phyloP scores from a whole-genome alignment of 2,888 invertebrate genomes.

The Apotomis betuletana region DNA sequence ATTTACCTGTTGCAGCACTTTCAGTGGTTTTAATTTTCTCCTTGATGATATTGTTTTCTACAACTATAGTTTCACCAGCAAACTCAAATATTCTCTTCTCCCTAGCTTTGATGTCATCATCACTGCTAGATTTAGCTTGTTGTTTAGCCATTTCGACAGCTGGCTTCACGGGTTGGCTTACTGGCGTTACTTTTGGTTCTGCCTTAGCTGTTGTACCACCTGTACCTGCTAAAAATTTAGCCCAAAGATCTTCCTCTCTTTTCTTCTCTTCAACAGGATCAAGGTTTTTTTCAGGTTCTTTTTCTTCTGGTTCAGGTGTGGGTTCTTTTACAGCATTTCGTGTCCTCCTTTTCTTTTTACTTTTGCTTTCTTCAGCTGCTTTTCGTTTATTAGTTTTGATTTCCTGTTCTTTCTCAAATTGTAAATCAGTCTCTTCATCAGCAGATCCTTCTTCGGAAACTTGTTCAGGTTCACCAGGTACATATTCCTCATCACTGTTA shows the following conservation, averaged over 20 bases:
- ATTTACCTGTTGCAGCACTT: constrained; percentile 60
- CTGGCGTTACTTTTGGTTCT: constrained; percentile 43
- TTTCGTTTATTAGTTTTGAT: constrained; percentile 68
- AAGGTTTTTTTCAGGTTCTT: constrained; percentile 54
- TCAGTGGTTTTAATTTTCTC: constrained; percentile 70
- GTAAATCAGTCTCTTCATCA: constrained; percentile 83
- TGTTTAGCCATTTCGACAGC: constrained; percentile 43
- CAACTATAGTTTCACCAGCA: constrained; percentile 92
- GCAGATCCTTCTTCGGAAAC: constrained; percentile 88
- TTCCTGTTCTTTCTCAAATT: constrained; percentile 79
- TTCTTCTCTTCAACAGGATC: constrained; percentile 87
- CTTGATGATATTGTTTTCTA: constrained; percentile 73
- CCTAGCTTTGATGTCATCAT: constrained; percentile 78
- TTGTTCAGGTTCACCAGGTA: constrained; percentile 86
- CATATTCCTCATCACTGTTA: constrained; percentile 92
- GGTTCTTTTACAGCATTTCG: constrained; percentile 50
- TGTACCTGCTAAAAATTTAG: constrained; percentile 89
- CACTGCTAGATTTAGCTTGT: constrained; percentile 45
- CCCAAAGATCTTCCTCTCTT: constrained; percentile 90
- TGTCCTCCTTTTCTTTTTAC: constrained; percentile 62
- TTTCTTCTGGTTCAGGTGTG: constrained; percentile 56
- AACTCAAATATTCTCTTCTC: constrained; percentile 91
- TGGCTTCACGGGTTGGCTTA: constrained; percentile 46
- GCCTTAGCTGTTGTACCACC: constrained; percentile 70
- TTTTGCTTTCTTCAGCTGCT: constrained; percentile 52